Conservation (phyloP, 2,113 vertebrate species). For the Procapra przewalskii region DNA sequence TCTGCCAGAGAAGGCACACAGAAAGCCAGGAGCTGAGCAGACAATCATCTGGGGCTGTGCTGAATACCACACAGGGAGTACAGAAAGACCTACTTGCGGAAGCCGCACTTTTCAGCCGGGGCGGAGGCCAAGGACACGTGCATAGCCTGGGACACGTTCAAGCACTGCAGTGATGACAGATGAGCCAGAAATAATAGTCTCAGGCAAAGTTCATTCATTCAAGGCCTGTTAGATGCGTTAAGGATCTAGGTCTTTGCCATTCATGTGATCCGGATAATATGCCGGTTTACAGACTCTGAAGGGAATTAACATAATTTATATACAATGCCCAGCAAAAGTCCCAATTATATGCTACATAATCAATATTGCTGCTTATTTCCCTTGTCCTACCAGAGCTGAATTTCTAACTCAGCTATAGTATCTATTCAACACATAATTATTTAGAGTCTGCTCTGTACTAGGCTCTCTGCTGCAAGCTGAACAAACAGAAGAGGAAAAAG, state of each 20-base stretch:
- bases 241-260: not conserved
- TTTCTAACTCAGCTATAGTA: not conserved
- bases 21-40: not conserved
- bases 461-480: not conserved
- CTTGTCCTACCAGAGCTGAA: not conserved
- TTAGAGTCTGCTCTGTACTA: not conserved
- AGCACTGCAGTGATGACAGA: not conserved
- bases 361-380: not conserved
- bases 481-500: not conserved
- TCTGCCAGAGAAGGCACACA: not conserved
- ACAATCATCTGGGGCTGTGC: not conserved
- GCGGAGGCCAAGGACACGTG: too few relatives aligned
- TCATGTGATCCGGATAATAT: not conserved
- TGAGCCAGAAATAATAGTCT: not conserved
- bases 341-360: not conserved
- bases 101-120: not conserved
- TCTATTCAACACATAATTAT: not conserved
- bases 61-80: rapidly evolving
- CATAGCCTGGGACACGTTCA: not conserved
- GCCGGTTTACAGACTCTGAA: not conserved
- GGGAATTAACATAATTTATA: not conserved
- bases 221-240: not conserved
- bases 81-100: not conserved
- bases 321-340: not conserved
- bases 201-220: not conserved